Percentiles rank a stretch among this genome's conserved stretches.
These are phyloP conservation scores for Psammodynastes pulverulentus DNA, from an alignment of 2,113 vertebrate genomes.

Conservation along the genomic window DNA sequence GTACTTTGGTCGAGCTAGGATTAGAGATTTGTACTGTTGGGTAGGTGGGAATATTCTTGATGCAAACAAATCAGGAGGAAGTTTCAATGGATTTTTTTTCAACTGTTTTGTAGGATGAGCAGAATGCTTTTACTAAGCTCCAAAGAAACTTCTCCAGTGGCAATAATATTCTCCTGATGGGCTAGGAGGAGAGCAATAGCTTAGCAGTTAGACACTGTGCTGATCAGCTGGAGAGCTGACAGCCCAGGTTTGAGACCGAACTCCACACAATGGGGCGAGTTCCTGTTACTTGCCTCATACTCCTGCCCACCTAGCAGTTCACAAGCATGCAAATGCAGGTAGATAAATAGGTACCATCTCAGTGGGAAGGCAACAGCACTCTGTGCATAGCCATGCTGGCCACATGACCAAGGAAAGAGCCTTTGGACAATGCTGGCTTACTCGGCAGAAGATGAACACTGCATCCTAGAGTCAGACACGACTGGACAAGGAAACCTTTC, in stretches of 20 bases:
- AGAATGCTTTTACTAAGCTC: background rate
- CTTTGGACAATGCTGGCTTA: background rate
- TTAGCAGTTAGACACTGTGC: background rate
- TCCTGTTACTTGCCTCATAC: background rate
- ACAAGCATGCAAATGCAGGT: background rate
- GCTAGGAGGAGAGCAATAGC: background rate
- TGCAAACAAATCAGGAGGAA: background rate
- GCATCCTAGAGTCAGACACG: background rate
- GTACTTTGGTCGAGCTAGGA: conserved; percentile 12
- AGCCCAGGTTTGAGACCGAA: background rate
- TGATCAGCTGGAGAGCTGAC: background rate
- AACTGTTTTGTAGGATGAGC: rapidly evolving
- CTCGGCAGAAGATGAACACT: background rate
- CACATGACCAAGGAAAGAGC: background rate
- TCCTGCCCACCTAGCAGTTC: background rate
- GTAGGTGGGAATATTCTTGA: background rate
- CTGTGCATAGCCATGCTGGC: background rate
- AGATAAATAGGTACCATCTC: background rate
- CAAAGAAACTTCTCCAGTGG: background rate
- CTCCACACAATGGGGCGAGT: background rate
- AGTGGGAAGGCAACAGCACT: background rate
- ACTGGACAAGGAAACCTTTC: background rate
- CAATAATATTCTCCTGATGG: background rate
- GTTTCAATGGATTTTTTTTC: background rate
- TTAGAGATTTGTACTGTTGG: background rate